Evolutionary conservation across 2,113 vertebrate species (phyloP).

Genomic region (Muscicapa adusta): DNA sequence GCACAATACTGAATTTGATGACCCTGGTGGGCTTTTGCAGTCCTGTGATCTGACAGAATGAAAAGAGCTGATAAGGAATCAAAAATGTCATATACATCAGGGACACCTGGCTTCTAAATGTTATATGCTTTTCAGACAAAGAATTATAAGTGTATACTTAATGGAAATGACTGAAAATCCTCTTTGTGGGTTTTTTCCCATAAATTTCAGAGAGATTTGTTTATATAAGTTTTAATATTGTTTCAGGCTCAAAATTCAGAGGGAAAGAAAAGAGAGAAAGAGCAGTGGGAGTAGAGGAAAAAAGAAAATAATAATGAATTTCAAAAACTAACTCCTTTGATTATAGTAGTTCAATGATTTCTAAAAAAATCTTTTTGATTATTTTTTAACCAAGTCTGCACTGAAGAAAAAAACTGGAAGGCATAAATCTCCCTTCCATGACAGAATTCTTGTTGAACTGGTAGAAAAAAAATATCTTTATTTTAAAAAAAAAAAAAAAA

Average conservation of each 20-base stretch:
- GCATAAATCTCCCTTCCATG: not conserved
- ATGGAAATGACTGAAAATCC: not conserved
- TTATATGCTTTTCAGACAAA: not conserved
- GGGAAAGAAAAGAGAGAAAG: not conserved
- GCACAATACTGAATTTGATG: not conserved
- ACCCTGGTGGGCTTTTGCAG: not conserved
- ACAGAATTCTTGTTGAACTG: not conserved
- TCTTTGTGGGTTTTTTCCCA: not conserved
- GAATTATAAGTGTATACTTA: not conserved
- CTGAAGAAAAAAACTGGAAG: not conserved
- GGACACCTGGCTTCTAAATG: not conserved
- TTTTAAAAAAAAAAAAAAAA: not conserved
- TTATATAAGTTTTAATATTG: not conserved
- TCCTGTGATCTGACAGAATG: not conserved
- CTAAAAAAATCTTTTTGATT: slow-evolving; percentile 15
- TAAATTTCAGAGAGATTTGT: not conserved
- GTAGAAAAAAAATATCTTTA: not conserved
- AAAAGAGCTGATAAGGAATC: slow-evolving; percentile 1
- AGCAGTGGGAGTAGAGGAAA: not conserved
- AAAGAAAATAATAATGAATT: not conserved
- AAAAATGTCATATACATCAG: not conserved
- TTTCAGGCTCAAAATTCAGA: not conserved
- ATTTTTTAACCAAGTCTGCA: slow-evolving; percentile 5
- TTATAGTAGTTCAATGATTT: not conserved
- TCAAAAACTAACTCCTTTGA: not conserved